Percentiles rank a stretch among this genome's conserved stretches.
Evolutionary conservation across 2,113 vertebrate genomes (phyloP).

Genomic region (Vidua chalybeata): DNA sequence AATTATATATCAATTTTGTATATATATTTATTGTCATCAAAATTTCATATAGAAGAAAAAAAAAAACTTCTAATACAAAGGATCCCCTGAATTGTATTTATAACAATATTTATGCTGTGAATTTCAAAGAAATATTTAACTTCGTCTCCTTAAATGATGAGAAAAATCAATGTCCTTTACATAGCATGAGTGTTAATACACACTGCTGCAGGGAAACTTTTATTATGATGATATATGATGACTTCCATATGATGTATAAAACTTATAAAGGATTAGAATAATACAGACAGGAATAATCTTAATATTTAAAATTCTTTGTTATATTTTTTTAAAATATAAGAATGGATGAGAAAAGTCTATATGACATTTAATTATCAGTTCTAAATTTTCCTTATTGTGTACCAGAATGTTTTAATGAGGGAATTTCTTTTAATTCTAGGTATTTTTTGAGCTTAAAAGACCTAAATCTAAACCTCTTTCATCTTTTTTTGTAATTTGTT

Average conservation of each 20-base stretch:
- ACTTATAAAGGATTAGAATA: background rate
- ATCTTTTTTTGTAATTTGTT: background rate
- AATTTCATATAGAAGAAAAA: background rate
- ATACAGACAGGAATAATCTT: background rate
- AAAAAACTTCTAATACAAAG: background rate
- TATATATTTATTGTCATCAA: background rate
- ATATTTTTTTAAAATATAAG: background rate
- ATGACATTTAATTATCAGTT: background rate
- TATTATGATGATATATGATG: background rate
- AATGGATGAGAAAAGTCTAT: background rate
- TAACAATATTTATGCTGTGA: background rate
- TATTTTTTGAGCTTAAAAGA: background rate
- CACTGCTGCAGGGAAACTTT: background rate
- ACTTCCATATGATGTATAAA: background rate
- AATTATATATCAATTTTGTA: background rate
- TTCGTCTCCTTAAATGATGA: background rate
- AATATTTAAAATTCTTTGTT: background rate
- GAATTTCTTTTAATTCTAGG: background rate
- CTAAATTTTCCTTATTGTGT: background rate
- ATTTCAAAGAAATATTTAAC: background rate
- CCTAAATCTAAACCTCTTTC: background rate
- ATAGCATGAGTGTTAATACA: background rate
- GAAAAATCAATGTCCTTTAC: background rate
- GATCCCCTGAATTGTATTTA: background rate
- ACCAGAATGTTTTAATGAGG: background rate